Evolutionary conservation across 2,113 vertebrate species (phyloP).

Genomic region (Pelodiscus sinensis): DNA sequence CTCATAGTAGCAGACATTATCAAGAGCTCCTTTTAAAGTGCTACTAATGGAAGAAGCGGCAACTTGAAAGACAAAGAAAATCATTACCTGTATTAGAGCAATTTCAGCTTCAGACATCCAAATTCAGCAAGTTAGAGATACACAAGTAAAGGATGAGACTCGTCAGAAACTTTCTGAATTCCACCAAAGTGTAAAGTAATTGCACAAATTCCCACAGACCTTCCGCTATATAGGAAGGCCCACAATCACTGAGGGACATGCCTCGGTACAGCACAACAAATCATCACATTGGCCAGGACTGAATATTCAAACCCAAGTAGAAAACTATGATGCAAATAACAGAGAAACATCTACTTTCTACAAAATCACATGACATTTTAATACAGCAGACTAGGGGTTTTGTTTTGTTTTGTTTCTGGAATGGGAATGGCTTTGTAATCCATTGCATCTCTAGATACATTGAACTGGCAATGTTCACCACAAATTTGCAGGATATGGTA

Average conservation of each 20-base stretch:
- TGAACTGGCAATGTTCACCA: neutral
- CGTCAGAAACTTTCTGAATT: conserved; percentile 9
- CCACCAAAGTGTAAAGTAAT: neutral
- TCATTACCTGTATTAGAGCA: neutral
- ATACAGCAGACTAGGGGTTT: neutral
- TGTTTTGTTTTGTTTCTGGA: neutral
- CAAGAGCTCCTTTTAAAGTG: conserved; percentile 22
- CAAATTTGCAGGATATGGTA: neutral
- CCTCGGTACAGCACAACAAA: neutral
- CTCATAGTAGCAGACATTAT: conserved; percentile 1
- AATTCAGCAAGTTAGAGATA: neutral
- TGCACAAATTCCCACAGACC: neutral
- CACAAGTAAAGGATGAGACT: conserved; percentile 15
- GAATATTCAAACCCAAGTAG: neutral
- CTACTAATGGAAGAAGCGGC: conserved; percentile 11
- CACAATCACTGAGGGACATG: neutral
- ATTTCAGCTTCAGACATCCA: neutral
- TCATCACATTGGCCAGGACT: neutral
- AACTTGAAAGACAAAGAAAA: conserved; percentile 9
- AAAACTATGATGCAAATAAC: neutral
- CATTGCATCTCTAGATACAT: neutral
- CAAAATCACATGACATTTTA: neutral
- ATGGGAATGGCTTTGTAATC: fast-evolving
- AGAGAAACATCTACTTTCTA: neutral
- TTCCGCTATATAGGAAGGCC: neutral